Base-by-base conservation (phyloP, 2,113 vertebrate species). In the Galeopterus variegatus region DNA sequence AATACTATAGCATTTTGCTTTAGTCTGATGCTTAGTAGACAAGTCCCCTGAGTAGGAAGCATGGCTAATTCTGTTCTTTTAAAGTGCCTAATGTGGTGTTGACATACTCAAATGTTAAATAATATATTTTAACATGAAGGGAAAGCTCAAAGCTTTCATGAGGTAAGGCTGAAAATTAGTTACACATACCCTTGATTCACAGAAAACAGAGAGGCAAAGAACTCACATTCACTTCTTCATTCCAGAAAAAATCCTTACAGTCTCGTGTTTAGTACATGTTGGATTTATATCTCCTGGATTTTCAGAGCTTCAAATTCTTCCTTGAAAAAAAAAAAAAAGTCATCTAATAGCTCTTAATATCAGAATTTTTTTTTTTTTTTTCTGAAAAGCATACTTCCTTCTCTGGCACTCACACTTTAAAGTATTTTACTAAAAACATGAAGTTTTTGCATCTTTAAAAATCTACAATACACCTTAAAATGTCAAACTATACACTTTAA, bases 41-140 rank as follows among this genome's bases (percentile, higher is more conserved):
- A 97, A 98, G 90, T 97, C 97, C 93, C 93, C 48, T 75, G 95
- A 96, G 97, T 76, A 93, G 83, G 92, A 95, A 97, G 83, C 87
- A 93, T 90, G 91, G 93, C 76, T 97, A 98, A 97, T 98, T 97
- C 86, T 97, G 89, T 92, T 96, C 96, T 92, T 97, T 95, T 96
- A 93, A 98, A 97, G 94, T 95, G 73, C 72, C 86, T 97, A 97
- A 97, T 97, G 84, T 95, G 75, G 96, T 97, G 95, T 97, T 97
- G 98, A 98, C 97, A 98, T 73, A 93, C 93, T 94, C 83, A 90
- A 67, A 97, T 95, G 95, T 97, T 97, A 97, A 97, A 96, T 98
- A 97, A 97, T 97, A 90, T 93, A 98, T 97, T 97, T 92, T 95
- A 97, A 96, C 92, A 95, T 98, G 96, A 97, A 98, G 96, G 95